Conservation (phyloP, 2,797 vertebrate genomes). For the Phataginus tetradactyla region DNA sequence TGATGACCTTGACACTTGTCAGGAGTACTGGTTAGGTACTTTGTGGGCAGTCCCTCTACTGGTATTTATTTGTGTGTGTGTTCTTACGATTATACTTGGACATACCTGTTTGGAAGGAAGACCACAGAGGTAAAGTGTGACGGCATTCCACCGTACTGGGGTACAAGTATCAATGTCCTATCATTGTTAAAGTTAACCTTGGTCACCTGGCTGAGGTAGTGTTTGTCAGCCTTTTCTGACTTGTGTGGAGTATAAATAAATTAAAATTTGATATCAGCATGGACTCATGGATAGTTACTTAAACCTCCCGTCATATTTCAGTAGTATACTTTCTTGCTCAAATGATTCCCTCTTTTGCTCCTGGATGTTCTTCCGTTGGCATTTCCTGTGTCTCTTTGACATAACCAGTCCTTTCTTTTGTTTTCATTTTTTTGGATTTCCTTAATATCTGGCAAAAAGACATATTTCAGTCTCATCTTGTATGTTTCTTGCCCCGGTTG, state of each 20-base stretch:
- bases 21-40: neutral
- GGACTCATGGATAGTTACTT: neutral
- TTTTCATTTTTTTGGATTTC: neutral
- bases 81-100: neutral
- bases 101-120: neutral
- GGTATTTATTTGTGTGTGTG: neutral
- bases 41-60: neutral
- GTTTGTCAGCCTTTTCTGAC: too few relatives aligned
- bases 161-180: fast-evolving
- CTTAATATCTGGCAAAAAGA: neutral
- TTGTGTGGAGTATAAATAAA: too few relatives aligned
- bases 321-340: neutral
- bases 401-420: neutral
- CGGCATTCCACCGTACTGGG: too few relatives aligned
- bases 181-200: neutral
- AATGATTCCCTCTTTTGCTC: neutral
- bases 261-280: neutral
- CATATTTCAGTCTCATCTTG: neutral
- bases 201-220: neutral
- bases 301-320: neutral
- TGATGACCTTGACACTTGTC: neutral
- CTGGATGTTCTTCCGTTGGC: neutral
- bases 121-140: neutral
- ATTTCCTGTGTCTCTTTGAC: neutral
- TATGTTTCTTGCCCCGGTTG: neutral